Base-by-base conservation (phyloP, 2,113 vertebrate species). In the Mobula hypostoma region DNA sequence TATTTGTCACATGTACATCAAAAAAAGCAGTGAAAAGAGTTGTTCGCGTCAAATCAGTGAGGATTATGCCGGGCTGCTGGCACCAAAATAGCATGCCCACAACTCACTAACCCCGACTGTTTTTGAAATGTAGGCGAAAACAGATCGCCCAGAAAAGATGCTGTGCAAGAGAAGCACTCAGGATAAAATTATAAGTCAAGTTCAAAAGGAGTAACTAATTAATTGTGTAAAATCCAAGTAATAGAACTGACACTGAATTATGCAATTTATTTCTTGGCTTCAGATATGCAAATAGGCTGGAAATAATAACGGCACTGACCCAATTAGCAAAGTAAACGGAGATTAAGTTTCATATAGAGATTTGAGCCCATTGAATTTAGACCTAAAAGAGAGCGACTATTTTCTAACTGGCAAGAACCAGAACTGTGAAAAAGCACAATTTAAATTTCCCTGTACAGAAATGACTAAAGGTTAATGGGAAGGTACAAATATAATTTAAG, bases 201-300 rank as follows among this genome's bases (percentile, higher is more conserved):
- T 82, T 82, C 79, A 85, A 85, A 56, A 85, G 48, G 24, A 85
- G 24, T 27, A 85, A 21, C 82, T 58, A 85, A 85, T 85, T 85
- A 56, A 24, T 85, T 27, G 40, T 7, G 21, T 56, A 27, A 21
- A 85, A 27, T 58, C 27, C 7, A 48, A 58, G 15, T 36, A 48
- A 21, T 85, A 58, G 6, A 85, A 85, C 82, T 85, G 82, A 85
- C 56, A 1, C 48, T 56, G 17, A 36, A 82, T 82, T 82, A 19
- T 40, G 5, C 77, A 2, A 79, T 32, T 9, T 21, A 40, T 6
- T 36, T 19, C 36, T 40, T 32, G 24, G 24, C 19, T 48, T 48
- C 48, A 83, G 36, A 85, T 15, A 11, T 24, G 40, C 8, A 7
- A 85, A 85, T 14, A 58, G 21, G 5, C 56, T 58, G 56, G 48